These are phyloP conservation scores for Drosophila subobscura DNA, from an alignment of 1,140 invertebrate genomes.

Conservation along the genomic window DNA sequence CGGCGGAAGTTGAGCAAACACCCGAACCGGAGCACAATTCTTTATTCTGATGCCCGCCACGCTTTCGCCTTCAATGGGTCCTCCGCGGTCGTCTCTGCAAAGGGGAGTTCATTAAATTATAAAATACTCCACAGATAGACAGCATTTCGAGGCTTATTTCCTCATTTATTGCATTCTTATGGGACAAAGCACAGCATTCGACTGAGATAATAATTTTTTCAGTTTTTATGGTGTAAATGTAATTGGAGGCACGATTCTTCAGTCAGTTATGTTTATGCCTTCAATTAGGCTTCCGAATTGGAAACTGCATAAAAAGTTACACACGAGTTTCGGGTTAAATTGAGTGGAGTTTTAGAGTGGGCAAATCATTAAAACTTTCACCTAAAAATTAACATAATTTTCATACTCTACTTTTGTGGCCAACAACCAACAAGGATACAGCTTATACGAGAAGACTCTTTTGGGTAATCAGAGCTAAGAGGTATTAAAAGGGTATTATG, in stretches of 20 bases:
- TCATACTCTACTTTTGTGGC: too few relatives aligned
- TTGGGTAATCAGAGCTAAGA: too few relatives aligned
- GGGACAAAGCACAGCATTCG: not conserved
- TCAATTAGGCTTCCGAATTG: slow-evolving; percentile 54
- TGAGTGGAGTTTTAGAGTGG: slow-evolving; percentile 2
- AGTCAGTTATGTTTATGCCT: slow-evolving; percentile 55
- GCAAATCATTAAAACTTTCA: slow-evolving; percentile 29
- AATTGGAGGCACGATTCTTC: slow-evolving; percentile 62
- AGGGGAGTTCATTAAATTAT: slow-evolving; percentile 17
- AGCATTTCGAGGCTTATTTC: slow-evolving; percentile 15
- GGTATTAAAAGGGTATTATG: too few relatives aligned
- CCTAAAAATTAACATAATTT: not conserved
- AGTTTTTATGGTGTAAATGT: slow-evolving; percentile 18
- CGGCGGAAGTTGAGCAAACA: slow-evolving; percentile 30
- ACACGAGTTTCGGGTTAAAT: slow-evolving; percentile 14
- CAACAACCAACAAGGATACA: too few relatives aligned
- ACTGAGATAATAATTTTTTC: slow-evolving; percentile 19
- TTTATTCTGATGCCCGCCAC: slow-evolving; percentile 44
- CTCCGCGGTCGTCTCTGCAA: slow-evolving; percentile 20
- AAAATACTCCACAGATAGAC: slow-evolving; percentile 10
- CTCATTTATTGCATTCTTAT: slow-evolving; percentile 52
- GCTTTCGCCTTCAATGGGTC: slow-evolving; percentile 21
- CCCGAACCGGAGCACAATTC: slow-evolving; percentile 30
- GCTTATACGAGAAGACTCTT: too few relatives aligned
- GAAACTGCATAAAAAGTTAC: slow-evolving; percentile 27